These are phyloP conservation scores for Antigone vipio DNA, from an alignment of 2,113 vertebrate species.

Conservation along the genomic window DNA sequence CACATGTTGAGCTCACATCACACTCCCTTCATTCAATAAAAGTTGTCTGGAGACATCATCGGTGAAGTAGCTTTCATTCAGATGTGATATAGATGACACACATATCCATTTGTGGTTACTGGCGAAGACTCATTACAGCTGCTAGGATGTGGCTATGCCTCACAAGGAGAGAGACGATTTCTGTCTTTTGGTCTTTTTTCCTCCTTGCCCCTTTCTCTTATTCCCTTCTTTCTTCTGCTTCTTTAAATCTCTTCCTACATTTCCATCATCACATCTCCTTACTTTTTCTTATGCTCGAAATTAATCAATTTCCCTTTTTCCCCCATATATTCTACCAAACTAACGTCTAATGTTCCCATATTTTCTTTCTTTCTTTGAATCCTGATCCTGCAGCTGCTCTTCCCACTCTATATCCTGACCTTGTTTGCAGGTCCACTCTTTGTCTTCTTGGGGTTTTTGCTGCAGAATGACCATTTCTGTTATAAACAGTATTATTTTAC, in stretches of 20 bases:
- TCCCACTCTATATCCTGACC: neutral
- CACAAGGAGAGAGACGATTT: neutral
- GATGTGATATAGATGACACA: neutral
- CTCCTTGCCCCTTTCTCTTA: neutral
- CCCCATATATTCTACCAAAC: neutral
- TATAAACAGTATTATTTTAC: neutral
- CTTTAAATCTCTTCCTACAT: neutral
- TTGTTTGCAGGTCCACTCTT: rapidly evolving
- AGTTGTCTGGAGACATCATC: neutral
- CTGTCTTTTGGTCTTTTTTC: neutral
- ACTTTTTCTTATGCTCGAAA: neutral
- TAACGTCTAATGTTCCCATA: rapidly evolving
- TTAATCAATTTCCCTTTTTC: neutral
- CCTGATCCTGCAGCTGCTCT: neutral
- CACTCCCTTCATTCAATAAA: neutral
- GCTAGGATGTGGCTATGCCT: neutral
- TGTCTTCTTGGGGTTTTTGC: neutral
- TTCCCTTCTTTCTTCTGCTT: neutral
- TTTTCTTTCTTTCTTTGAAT: neutral
- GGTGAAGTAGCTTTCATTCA: neutral
- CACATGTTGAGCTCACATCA: neutral
- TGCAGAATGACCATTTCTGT: neutral
- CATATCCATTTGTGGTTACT: neutral
- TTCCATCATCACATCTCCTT: neutral
- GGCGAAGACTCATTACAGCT: neutral